A percentile compares a stretch with the other conserved stretches of the same genome.
phyloP scores from a whole-genome alignment of 1,140 invertebrate genomes.

The Pseudomyrmex flavicornis region DNA sequence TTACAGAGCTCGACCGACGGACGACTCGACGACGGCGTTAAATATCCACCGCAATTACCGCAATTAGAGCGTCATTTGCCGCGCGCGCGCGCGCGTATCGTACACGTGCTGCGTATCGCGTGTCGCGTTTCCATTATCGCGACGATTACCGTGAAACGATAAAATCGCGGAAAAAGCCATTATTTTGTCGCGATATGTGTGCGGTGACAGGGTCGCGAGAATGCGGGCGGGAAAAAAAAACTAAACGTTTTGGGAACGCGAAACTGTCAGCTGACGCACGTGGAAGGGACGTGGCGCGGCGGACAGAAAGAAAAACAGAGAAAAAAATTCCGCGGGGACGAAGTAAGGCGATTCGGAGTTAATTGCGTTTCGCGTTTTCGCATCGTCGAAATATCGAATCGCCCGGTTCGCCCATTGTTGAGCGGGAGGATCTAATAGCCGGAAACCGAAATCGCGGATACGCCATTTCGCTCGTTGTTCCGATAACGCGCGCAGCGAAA shows the following conservation, averaged over 20 bases:
- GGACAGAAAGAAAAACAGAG: background rate
- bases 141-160: background rate
- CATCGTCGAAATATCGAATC: constrained; percentile 11
- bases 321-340: background rate
- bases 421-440: background rate
- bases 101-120: background rate
- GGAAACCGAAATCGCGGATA: background rate
- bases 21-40: constrained; percentile 14
- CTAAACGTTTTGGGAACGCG: background rate
- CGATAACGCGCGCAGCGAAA: background rate
- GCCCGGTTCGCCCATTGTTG: background rate
- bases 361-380: constrained; percentile 6
- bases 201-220: background rate
- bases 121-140: background rate
- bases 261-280: background rate
- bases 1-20: background rate
- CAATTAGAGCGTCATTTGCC: constrained; percentile 41
- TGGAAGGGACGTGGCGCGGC: background rate
- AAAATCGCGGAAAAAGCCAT: constrained; percentile 16
- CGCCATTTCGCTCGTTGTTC: background rate
- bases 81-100: background rate
- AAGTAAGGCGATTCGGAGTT: constrained; percentile 34
- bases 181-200: constrained; percentile 4
- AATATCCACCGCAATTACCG: constrained; percentile 24
- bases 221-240: background rate